Conservation (phyloP, 1,140 invertebrate species). For the Drosophila hydei region DNA sequence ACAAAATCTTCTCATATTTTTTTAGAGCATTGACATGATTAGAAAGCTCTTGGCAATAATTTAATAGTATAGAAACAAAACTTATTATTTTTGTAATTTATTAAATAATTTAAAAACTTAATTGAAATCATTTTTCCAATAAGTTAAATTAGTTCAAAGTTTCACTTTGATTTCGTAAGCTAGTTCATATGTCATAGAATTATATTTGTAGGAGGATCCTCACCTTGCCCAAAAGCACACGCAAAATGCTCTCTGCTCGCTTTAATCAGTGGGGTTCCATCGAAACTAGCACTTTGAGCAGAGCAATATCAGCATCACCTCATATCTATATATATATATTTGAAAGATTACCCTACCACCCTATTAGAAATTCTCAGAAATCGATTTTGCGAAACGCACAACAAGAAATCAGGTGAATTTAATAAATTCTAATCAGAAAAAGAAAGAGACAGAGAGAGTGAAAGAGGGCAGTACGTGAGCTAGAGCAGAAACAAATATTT, state of each 20-base stretch:
- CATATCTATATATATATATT: constrained; percentile 3
- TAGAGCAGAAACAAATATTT: constrained; percentile 44
- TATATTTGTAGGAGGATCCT: too few relatives aligned
- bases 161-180: too few relatives aligned
- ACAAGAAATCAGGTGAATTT: constrained; percentile 69
- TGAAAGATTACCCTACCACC: constrained; percentile 24
- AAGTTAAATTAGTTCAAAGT: too few relatives aligned
- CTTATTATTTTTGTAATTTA: too few relatives aligned
- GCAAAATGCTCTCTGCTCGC: too few relatives aligned
- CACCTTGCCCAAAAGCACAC: constrained; percentile 35
- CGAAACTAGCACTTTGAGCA: constrained; percentile 34
- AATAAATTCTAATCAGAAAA: constrained; percentile 67
- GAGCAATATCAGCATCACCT: constrained; percentile 36
- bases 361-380: constrained; percentile 36
- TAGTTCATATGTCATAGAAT: too few relatives aligned
- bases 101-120: too few relatives aligned
- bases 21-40: too few relatives aligned
- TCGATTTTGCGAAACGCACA: constrained; percentile 28
- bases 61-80: too few relatives aligned
- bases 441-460: neutral
- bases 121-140: too few relatives aligned
- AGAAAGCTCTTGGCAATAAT: too few relatives aligned
- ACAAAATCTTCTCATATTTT: too few relatives aligned
- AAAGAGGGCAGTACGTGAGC: neutral
- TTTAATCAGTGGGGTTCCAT: neutral